Base-by-base conservation (phyloP, 2,888 invertebrate species). In the Scaptomyza caliginosa region DNA sequence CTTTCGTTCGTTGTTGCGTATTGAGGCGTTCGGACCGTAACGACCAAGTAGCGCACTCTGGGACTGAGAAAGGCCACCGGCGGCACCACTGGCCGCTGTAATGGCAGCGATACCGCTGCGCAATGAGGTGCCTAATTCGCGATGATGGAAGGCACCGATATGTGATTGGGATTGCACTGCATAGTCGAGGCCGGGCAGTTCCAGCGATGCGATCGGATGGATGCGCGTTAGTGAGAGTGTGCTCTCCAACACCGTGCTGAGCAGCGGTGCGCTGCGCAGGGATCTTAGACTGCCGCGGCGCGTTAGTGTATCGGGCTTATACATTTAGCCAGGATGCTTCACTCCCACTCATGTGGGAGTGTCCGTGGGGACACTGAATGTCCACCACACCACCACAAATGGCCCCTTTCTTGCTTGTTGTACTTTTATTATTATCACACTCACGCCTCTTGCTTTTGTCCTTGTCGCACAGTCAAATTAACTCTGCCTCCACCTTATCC, bases 201-300 rank as follows among this genome's bases (percentile, higher is more conserved):
- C 91, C 84, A 91, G 77, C 78, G 92, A 91, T 55, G 90, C 81
- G 70, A 91, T 91, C 80, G 91, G 91, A 85, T 91, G 91, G 74
- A 91, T 91, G 83, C 91, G 91, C 77, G 91, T 90, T 79, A 91
- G 78, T 74, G 91, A 91, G 62, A 92, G 87, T 46, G 91, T 91
- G 79, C 90, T 91, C 81, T 91, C 91, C 74, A 91, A 85, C 49
- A 91, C 90, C 77, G 91, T 91, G 77, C 91, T 91, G 63, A 92
- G 89, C 79, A 91, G 77, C 64, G 92, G 92, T 62, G 92, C 92
- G 81, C 92, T 91, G 84, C 91, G 90, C 73, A 91, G 91, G 82
- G 91, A 91, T 90, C 91, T 91, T 80, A 92, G 89, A 88, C 91
- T 92, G 90, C 90, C 90, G 85, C 91, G 91, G 82, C 90, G 88